Conservation (phyloP, 2,113 vertebrate species). For the Eupsittula cactorum region DNA sequence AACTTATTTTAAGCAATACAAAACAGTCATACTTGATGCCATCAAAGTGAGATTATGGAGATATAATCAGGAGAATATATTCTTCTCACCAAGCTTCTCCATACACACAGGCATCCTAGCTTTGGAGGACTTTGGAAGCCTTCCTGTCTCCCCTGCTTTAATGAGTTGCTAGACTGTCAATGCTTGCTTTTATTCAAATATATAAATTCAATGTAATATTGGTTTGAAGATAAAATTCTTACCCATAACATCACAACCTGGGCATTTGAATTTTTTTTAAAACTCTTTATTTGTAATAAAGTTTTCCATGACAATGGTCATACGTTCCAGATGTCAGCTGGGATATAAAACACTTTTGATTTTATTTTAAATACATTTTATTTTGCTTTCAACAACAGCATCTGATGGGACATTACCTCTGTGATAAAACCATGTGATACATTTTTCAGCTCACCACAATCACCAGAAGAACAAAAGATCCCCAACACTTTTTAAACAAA, state of each 20-base stretch:
- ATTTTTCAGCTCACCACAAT: neutral
- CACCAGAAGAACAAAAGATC: neutral
- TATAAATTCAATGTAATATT: neutral
- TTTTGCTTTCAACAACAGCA: neutral
- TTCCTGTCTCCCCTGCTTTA: neutral
- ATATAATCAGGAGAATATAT: neutral
- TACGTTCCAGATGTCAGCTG: neutral
- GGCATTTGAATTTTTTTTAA: neutral
- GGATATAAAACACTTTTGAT: neutral
- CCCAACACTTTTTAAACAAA: neutral
- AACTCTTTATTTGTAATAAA: neutral
- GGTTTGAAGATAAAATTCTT: neutral
- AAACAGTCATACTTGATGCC: neutral
- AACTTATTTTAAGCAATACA: neutral
- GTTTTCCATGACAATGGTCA: neutral
- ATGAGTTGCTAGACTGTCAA: neutral
- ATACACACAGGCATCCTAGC: neutral
- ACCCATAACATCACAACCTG: neutral
- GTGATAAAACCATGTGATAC: neutral
- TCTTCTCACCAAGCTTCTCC: neutral
- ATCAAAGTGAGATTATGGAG: neutral
- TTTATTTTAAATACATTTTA: neutral
- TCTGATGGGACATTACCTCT: neutral
- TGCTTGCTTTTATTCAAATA: neutral
- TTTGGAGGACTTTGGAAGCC: neutral